phyloP scores from a whole-genome alignment of 2,888 invertebrate genomes.

The Trachelus stipa region DNA sequence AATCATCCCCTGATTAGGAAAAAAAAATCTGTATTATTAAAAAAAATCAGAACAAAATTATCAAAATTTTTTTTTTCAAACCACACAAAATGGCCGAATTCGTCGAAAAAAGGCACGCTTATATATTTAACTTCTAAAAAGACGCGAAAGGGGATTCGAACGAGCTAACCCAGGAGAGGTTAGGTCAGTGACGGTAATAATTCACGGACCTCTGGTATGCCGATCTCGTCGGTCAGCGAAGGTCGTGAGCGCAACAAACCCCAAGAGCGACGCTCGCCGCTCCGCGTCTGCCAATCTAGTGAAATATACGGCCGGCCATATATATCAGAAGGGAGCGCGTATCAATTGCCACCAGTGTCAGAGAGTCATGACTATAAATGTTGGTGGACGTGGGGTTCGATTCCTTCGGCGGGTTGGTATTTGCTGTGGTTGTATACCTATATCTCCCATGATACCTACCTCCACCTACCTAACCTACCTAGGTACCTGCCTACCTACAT shows the following conservation, averaged over 20 bases:
- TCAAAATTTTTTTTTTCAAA: neutral
- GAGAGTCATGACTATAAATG: conserved; percentile 49
- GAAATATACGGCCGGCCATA: conserved; percentile 44
- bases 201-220: conserved; percentile 13
- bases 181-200: conserved; percentile 6
- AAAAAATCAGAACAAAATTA: too few relatives aligned
- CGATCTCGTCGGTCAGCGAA: conserved; percentile 10
- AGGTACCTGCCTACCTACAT: neutral
- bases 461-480: neutral
- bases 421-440: neutral
- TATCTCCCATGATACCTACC: neutral
- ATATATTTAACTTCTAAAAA: neutral
- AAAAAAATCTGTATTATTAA: too few relatives aligned
- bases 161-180: neutral
- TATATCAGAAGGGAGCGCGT: conserved; percentile 49
- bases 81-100: neutral
- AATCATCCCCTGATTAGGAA: too few relatives aligned
- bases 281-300: conserved; percentile 44
- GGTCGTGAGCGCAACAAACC: conserved; percentile 13
- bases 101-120: too few relatives aligned
- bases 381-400: neutral
- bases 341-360: conserved; percentile 54
- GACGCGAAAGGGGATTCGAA: neutral
- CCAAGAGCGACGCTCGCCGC: conserved; percentile 9
- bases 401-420: neutral